Evolutionary conservation across 2,888 invertebrate species (phyloP).

Genomic region (Leucophenga maculata): DNA sequence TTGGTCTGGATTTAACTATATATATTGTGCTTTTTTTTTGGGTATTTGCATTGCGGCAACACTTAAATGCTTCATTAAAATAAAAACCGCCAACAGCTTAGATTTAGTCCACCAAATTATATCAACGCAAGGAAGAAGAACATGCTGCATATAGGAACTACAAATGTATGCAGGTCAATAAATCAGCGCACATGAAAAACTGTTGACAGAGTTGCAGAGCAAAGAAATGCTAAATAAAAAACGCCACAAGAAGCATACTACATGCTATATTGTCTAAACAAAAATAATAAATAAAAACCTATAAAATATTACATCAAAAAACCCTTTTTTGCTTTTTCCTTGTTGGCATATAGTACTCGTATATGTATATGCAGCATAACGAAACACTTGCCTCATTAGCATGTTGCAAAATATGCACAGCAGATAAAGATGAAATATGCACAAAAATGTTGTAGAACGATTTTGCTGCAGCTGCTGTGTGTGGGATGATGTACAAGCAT

Average conservation of each 20-base stretch:
- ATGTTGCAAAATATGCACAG: slow-evolving; percentile 36
- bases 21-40: neutral
- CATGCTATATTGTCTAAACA: neutral
- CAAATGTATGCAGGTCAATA: slow-evolving; percentile 7
- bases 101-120: neutral
- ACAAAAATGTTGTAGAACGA: slow-evolving; percentile 35
- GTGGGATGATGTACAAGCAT: too few species aligned
- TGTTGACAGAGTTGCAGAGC: slow-evolving; percentile 1
- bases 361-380: slow-evolving; percentile 51
- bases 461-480: too few species aligned
- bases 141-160: neutral
- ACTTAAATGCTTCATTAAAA: slow-evolving; percentile 60
- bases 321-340: too few species aligned
- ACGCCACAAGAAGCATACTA: neutral
- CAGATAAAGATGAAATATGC: slow-evolving; percentile 31
- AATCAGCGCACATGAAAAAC: slow-evolving; percentile 16
- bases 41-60: slow-evolving; percentile 17
- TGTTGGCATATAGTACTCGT: slow-evolving; percentile 40
- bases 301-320: neutral
- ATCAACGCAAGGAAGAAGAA: neutral
- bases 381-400: slow-evolving; percentile 55
- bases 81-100: slow-evolving; percentile 31
- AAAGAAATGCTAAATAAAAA: slow-evolving; percentile 2
- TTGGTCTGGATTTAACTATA: neutral
- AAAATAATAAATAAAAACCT: slow-evolving; percentile 25